phyloP scores from a whole-genome alignment of 2,113 vertebrate species.

The Erpornis zantholeuca region DNA sequence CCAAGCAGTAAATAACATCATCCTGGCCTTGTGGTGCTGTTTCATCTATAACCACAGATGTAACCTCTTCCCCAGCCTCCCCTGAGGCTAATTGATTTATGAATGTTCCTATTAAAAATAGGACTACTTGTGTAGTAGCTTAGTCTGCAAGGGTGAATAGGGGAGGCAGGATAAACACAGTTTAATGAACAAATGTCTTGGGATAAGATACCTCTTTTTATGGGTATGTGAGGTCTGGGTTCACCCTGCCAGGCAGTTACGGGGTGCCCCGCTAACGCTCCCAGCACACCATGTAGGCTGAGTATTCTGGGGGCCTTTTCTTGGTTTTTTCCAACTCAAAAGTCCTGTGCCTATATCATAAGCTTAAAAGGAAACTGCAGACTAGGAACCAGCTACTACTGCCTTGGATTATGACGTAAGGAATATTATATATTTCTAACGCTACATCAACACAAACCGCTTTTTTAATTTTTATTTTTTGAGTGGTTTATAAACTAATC shows the following conservation, averaged over 20 bases:
- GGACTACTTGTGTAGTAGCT: background rate
- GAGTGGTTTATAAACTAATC: background rate
- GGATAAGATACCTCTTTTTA: background rate
- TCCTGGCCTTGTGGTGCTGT: background rate
- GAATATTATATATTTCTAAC: background rate
- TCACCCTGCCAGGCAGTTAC: background rate
- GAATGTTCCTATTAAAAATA: conserved; percentile 36
- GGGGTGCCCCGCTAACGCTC: background rate
- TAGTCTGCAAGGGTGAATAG: background rate
- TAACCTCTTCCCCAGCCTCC: background rate
- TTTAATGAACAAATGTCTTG: background rate
- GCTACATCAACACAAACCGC: background rate
- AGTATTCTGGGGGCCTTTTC: background rate
- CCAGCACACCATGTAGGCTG: fast-evolving
- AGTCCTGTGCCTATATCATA: background rate
- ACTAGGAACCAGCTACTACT: background rate
- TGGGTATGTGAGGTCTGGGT: background rate
- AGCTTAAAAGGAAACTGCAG: background rate
- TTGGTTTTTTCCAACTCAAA: background rate
- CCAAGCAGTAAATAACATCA: background rate
- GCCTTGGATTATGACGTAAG: background rate
- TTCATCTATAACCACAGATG: background rate
- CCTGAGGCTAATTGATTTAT: conserved; percentile 7
- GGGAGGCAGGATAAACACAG: background rate
- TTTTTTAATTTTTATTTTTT: background rate